Evolutionary conservation across 2,888 invertebrate genomes (phyloP).

Genomic region (Oscheius sp.): DNA sequence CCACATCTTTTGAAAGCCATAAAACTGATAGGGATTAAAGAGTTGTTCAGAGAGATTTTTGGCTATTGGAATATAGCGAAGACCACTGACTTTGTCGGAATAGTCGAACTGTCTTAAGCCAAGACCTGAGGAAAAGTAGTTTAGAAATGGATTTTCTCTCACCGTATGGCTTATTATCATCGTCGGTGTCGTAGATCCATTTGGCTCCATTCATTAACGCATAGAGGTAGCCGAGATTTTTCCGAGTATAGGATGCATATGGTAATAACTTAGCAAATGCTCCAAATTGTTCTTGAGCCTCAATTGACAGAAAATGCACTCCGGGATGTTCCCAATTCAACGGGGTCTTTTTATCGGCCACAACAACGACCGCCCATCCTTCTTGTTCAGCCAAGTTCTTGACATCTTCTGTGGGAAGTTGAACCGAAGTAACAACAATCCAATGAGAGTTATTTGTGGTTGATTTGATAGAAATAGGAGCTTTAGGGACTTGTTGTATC

Average conservation of each 20-base stretch:
- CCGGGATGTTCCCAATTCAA: not conserved
- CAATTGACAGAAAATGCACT: not conserved
- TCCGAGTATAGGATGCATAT: conserved; percentile 16
- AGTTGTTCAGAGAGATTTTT: conserved; percentile 5
- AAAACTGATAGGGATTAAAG: conserved; percentile 49
- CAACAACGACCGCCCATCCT: not conserved
- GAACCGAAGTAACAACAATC: not conserved
- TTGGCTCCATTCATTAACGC: conserved; percentile 33
- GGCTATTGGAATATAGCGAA: conserved; percentile 23
- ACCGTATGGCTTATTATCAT: conserved; percentile 33
- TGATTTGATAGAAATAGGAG: too few relatives aligned
- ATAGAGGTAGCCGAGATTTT: conserved; percentile 34
- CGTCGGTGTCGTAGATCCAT: conserved; percentile 39
- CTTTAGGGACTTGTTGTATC: too few relatives aligned
- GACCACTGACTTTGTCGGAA: conserved; percentile 28
- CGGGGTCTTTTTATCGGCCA: not conserved
- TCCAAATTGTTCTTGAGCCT: not conserved
- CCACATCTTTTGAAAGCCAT: conserved; percentile 43
- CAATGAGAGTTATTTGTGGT: not conserved
- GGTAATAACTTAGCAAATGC: not conserved
- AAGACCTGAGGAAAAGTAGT: conserved; percentile 30
- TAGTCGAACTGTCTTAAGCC: conserved; percentile 45
- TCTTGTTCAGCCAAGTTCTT: not conserved
- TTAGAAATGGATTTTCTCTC: not conserved
- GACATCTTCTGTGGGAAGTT: not conserved